Evolutionary conservation across 2,113 vertebrate species (phyloP).

Genomic region (Alligator mississippiensis): DNA sequence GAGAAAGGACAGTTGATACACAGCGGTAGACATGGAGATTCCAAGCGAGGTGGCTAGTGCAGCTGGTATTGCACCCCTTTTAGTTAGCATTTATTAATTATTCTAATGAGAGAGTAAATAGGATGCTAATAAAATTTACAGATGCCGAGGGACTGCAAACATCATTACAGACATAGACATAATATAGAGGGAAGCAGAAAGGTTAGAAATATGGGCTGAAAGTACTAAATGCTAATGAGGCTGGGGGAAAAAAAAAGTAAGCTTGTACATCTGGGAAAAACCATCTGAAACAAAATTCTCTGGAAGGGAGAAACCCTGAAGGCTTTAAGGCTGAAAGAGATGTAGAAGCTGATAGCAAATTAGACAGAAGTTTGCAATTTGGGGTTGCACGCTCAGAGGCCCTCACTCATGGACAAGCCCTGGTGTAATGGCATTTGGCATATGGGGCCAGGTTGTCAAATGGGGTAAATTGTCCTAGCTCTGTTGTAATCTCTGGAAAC

Average conservation of each 20-base stretch:
- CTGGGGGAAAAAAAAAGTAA: neutral
- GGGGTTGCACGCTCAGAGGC: neutral
- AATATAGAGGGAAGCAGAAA: neutral
- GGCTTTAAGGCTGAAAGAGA: neutral
- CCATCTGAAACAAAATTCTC: conserved; percentile 23
- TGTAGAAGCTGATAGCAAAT: neutral
- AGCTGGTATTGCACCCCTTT: conserved; percentile 15
- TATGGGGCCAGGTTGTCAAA: neutral
- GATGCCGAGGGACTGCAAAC: neutral
- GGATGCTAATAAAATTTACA: neutral
- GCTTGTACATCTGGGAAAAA: neutral
- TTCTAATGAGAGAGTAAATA: neutral
- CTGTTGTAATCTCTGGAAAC: neutral
- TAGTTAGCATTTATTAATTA: neutral
- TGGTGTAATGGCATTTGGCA: neutral
- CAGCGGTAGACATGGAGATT: conserved; percentile 16
- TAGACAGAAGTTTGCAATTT: neutral
- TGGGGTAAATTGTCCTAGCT: neutral
- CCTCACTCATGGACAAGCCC: neutral
- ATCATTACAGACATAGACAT: neutral
- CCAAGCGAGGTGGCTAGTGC: neutral
- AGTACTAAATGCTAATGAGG: neutral
- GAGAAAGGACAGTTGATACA: conserved; percentile 23
- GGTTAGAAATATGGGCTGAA: neutral
- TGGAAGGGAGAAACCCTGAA: neutral